Conservation (phyloP, 2,797 vertebrate genomes). For the Percopsis omiscomaycus region DNA sequence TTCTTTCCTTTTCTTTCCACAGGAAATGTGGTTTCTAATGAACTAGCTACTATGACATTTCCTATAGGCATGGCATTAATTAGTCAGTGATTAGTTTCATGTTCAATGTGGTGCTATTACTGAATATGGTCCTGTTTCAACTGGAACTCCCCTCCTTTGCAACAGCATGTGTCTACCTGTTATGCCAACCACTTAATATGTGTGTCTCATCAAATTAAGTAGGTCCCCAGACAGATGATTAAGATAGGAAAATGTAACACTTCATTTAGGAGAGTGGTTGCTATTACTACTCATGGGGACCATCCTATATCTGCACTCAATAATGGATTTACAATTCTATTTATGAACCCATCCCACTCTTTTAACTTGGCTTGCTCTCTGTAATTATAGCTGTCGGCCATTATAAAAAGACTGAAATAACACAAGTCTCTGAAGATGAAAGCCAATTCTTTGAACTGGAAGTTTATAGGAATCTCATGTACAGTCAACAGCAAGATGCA, state of each 20-base stretch:
- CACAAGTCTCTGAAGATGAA: slow-evolving; percentile 39
- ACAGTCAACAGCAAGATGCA: too few species aligned
- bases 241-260: slow-evolving; percentile 51
- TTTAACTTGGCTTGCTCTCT: slow-evolving; percentile 42
- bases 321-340: slow-evolving; percentile 75
- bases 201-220: slow-evolving; percentile 40
- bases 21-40: neutral
- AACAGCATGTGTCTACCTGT: slow-evolving; percentile 30
- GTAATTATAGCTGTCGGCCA: slow-evolving; percentile 67
- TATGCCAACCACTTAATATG: slow-evolving; percentile 22
- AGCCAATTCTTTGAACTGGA: slow-evolving; percentile 43
- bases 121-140: neutral
- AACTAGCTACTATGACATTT: neutral
- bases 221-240: slow-evolving; percentile 34
- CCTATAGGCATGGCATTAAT: too few species aligned
- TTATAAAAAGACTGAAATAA: slow-evolving; percentile 64
- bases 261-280: slow-evolving; percentile 58
- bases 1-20: neutral
- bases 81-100: too few species aligned
- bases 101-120: neutral
- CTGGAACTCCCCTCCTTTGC: slow-evolving; percentile 17
- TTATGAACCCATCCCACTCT: slow-evolving; percentile 43
- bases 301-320: slow-evolving; percentile 72
- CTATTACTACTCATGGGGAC: slow-evolving; percentile 71
- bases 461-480: neutral